Conservation (phyloP, 2,797 vertebrate species). For the Aldrovandia affinis region DNA sequence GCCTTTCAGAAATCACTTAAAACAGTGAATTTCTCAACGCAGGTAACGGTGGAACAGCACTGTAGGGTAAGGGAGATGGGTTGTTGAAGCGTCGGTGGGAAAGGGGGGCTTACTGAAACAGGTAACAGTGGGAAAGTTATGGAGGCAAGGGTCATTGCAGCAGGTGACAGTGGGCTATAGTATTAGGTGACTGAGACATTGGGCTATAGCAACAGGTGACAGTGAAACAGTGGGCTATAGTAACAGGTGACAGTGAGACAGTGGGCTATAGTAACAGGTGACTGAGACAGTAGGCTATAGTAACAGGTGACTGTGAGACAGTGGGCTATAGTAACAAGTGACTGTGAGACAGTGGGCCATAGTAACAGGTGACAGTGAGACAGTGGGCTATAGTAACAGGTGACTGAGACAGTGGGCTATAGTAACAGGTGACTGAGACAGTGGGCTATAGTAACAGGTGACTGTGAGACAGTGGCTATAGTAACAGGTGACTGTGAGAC, state of each 20-base stretch:
- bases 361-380: not conserved
- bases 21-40: not conserved
- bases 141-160: not conserved
- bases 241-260: not conserved
- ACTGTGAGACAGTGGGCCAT: not conserved
- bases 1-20: not conserved
- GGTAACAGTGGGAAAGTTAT: too few species aligned
- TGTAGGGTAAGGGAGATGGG: too few species aligned
- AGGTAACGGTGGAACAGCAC: not conserved
- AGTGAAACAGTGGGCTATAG: not conserved
- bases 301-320: not conserved
- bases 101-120: not conserved
- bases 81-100: not conserved
- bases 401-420: not conserved
- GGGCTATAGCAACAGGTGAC: not conserved
- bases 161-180: not conserved
- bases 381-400: not conserved
- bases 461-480: too few species aligned
- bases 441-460: too few species aligned
- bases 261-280: not conserved
- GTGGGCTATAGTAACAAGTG: not conserved
- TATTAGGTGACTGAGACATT: not conserved
- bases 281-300: not conserved
- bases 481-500: too few species aligned
- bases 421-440: too few species aligned